A percentile compares a stretch with the other conserved stretches of the same genome.
These are phyloP conservation scores for Dendrolimus houi DNA, from an alignment of 2,888 invertebrate species.

Conservation along the genomic window DNA sequence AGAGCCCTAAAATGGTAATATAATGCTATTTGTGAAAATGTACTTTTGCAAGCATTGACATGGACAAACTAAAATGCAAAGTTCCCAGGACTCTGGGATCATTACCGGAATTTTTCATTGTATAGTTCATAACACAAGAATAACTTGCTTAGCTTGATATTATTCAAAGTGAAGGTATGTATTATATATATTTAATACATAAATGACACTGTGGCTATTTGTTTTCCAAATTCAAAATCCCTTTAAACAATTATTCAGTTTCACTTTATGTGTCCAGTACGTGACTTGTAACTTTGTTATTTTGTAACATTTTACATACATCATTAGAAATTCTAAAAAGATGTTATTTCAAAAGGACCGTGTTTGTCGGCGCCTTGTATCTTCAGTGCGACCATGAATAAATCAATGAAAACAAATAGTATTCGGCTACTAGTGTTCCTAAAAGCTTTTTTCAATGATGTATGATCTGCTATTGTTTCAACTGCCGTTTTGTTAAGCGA, in stretches of 20 bases:
- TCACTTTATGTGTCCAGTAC: constrained; percentile 48
- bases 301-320: constrained; percentile 47
- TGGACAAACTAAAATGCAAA: too few species aligned
- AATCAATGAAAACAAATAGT: constrained; percentile 76
- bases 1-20: too few species aligned
- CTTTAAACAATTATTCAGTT: constrained; percentile 48
- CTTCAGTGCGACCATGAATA: constrained; percentile 67
- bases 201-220: constrained; percentile 11
- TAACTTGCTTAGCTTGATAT: too few species aligned
- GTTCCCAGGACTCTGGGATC: too few species aligned
- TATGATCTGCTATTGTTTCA: constrained; percentile 64
- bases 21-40: too few species aligned
- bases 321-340: constrained; percentile 66
- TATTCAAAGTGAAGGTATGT: too few species aligned
- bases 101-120: too few species aligned
- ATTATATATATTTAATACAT: too few species aligned
- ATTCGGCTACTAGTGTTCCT: constrained; percentile 70
- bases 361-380: constrained; percentile 66
- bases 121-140: too few species aligned
- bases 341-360: constrained; percentile 55
- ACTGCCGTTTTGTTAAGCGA: constrained; percentile 55
- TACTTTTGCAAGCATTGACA: too few species aligned
- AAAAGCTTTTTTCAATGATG: constrained; percentile 60
- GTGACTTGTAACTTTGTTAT: constrained; percentile 58
- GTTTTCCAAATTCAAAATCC: constrained; percentile 36